Base-by-base conservation (phyloP, 1,140 invertebrate species). In the Pantala flavescens region DNA sequence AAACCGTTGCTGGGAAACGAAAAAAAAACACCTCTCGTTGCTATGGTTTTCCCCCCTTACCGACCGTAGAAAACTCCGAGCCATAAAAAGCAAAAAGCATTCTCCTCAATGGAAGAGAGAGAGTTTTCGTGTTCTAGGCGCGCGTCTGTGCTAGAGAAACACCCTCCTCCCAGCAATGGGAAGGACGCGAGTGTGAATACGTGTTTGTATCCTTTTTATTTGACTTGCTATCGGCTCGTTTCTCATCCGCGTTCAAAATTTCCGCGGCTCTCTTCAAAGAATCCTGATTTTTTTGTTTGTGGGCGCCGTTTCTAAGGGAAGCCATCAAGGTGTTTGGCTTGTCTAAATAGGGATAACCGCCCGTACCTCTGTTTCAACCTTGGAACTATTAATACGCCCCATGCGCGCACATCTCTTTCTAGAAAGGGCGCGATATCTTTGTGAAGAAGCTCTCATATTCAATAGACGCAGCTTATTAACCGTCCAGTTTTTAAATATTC, bases 321-420 rank as follows among this genome's bases (percentile, higher is more conserved):
- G 49, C 49, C 49, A 63, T 63, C 49, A 63, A 63, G 49, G n/a
- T 63, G 49, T 63, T 63, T 63, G 49, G 49, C 49, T 63, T 63
- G 14, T 63, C 49, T 63, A 63, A 63, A 63, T 63, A 63, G 49
- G 49, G 49, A 63, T 63, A 63, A 63, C 49, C 14, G 49, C n/a
- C 16, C 49, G 14, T 63, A 19, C 16, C 49, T 63, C 49, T 16
- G 14, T 63, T 63, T 21, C 14, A 21, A 16, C 49, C n/a, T 63
- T 16, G 49, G 49, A 14, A 5, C 49, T 63, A 63, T 63, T 63
- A 63, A 63, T 63, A 63, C 49, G 16, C n/a, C 12, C 49, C 49
- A 19, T 63, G n/a, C 49, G 49, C n/a, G n/a, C 49, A 63, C 49
- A 36, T 36, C 28, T 63, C 49, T 5, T 14, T 3, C 49, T 49